A percentile compares a stretch with the other conserved stretches of the same genome.
phyloP scores from a whole-genome alignment of 2,113 vertebrate genomes.

The Macquaria ambigua region DNA sequence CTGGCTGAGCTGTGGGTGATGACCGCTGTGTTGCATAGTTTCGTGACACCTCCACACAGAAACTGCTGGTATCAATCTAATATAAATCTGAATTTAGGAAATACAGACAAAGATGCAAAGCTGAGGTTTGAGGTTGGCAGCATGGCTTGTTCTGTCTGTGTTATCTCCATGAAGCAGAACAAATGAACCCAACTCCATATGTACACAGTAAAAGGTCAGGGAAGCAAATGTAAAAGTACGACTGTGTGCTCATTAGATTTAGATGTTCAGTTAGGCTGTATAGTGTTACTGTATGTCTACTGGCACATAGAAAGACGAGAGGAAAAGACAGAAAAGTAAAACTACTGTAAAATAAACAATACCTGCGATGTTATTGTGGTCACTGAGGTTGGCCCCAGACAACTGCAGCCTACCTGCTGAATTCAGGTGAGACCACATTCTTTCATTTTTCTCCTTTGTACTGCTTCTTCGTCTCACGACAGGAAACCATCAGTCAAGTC shows the following conservation, averaged over 20 bases:
- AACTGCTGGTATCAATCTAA: background rate
- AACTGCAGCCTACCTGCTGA: conserved; percentile 62
- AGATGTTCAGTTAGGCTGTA: background rate
- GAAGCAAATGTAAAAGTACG: background rate
- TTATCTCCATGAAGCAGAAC: background rate
- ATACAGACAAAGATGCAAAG: background rate
- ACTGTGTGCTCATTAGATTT: background rate
- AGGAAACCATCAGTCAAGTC: conserved; percentile 76
- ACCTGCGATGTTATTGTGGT: conserved; percentile 75
- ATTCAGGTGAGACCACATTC: conserved; percentile 78
- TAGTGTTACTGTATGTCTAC: background rate
- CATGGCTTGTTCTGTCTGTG: background rate
- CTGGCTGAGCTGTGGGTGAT: background rate
- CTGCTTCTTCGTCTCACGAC: conserved; percentile 64
- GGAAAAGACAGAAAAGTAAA: conserved; percentile 18
- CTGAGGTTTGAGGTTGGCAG: background rate
- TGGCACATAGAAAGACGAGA: background rate
- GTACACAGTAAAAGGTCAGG: background rate
- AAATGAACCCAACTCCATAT: background rate
- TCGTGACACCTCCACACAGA: background rate
- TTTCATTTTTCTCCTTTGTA: conserved; percentile 19
- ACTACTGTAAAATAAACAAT: conserved; percentile 38
- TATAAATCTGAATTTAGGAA: background rate
- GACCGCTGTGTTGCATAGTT: background rate
- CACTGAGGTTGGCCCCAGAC: conserved; percentile 61